A percentile compares a stretch with the other conserved stretches of the same genome.
Conservation (phyloP, 2,113 vertebrate species). For the Pedionomus torquatus region DNA sequence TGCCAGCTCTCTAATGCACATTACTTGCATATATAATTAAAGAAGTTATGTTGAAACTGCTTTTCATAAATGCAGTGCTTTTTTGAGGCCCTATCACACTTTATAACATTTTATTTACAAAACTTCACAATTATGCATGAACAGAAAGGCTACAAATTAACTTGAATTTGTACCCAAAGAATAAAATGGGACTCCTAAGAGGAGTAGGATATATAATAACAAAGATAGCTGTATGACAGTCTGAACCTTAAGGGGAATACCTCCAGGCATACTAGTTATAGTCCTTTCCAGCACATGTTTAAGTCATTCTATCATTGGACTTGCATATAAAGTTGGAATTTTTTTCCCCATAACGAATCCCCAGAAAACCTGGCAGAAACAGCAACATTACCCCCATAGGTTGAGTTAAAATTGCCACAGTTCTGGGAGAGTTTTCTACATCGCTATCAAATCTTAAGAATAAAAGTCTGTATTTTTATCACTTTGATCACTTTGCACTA, state of each 20-base stretch:
- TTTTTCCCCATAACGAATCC: neutral
- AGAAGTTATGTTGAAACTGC: neutral
- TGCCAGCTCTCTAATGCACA: neutral
- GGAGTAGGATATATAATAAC: neutral
- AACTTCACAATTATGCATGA: neutral
- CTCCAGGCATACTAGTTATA: neutral
- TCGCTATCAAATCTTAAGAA: neutral
- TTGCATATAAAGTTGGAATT: neutral
- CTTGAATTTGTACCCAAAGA: neutral
- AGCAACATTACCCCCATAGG: neutral
- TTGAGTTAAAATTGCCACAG: neutral
- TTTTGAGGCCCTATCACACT: neutral
- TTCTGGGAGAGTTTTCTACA: neutral
- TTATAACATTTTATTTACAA: neutral
- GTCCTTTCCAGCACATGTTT: neutral
- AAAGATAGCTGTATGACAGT: neutral
- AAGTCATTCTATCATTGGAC: neutral
- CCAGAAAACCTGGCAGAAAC: neutral
- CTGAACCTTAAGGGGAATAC: neutral
- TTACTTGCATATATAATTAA: neutral
- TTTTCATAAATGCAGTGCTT: neutral
- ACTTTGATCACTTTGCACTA: neutral
- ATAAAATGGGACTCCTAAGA: neutral
- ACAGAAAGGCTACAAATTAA: neutral
- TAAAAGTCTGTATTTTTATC: neutral